Percentiles rank a stretch among this genome's conserved stretches.
These are phyloP conservation scores for Microcebus lehilahytsara DNA, from an alignment of 2,113 vertebrate species.

Conservation along the genomic window DNA sequence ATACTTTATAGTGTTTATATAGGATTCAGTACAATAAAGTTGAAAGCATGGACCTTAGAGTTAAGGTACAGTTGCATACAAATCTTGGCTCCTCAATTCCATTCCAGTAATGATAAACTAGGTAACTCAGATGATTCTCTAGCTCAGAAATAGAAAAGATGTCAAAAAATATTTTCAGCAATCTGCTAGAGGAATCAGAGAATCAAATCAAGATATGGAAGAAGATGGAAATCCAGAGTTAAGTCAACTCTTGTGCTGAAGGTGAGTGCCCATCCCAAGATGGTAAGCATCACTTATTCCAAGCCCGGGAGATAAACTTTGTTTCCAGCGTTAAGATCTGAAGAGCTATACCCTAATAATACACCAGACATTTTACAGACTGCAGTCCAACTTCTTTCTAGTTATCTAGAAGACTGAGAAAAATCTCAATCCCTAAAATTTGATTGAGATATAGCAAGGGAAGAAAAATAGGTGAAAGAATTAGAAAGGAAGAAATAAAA, in stretches of 20 bases:
- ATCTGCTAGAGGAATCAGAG: neutral
- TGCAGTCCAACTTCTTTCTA: neutral
- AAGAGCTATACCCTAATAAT: neutral
- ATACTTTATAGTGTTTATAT: neutral
- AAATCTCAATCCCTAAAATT: neutral
- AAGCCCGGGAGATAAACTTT: neutral
- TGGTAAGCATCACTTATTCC: neutral
- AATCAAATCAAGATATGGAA: neutral
- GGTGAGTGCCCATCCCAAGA: neutral
- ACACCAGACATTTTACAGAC: neutral
- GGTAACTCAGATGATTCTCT: neutral
- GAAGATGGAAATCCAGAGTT: neutral
- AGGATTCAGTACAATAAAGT: neutral
- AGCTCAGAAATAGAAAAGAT: neutral
- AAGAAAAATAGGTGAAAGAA: conserved; percentile 31
- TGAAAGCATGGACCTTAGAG: neutral
- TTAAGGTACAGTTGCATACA: neutral
- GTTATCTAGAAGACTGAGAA: neutral
- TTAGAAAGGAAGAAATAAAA: conserved; percentile 17
- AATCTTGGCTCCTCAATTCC: neutral
- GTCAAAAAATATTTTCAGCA: neutral
- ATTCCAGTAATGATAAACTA: neutral
- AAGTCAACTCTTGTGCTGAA: neutral
- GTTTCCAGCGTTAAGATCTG: neutral
- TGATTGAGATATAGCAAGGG: neutral